Evolutionary conservation across 2,113 vertebrate genomes (phyloP).

Genomic region (Caretta caretta): DNA sequence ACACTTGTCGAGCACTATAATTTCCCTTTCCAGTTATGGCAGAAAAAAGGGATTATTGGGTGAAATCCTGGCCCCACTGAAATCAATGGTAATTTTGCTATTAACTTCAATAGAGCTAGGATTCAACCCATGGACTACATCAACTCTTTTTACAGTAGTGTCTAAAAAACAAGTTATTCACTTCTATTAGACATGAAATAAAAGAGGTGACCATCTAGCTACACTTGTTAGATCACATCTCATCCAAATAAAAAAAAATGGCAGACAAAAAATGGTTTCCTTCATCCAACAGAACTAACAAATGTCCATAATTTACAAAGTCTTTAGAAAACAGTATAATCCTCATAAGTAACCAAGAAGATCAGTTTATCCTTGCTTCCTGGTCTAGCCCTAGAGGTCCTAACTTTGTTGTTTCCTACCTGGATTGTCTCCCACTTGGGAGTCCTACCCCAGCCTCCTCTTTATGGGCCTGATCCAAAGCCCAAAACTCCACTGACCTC

Average conservation of each 20-base stretch:
- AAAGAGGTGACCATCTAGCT: not conserved
- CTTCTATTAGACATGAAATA: constrained; percentile 10
- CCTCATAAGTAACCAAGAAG: not conserved
- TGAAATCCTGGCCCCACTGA: not conserved
- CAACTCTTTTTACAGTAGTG: constrained; percentile 6
- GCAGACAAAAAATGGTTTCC: not conserved
- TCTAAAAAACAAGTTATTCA: constrained; percentile 30
- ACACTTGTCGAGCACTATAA: not conserved
- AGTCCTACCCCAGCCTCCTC: not conserved
- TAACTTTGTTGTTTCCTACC: not conserved
- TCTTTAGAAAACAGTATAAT: not conserved
- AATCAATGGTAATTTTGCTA: not conserved
- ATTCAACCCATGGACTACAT: not conserved
- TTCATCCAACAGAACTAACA: not conserved
- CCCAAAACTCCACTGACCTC: not conserved
- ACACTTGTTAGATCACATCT: not conserved
- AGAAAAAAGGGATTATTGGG: not conserved
- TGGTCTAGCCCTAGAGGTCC: constrained; percentile 1
- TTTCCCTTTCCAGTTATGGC: not conserved
- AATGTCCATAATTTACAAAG: not conserved
- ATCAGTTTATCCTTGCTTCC: not conserved
- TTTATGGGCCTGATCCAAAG: not conserved
- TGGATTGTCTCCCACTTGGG: not conserved
- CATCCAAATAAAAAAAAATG: not conserved
- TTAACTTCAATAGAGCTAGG: not conserved